Conservation (phyloP, 2,113 vertebrate genomes). For the Cinclus cinclus region DNA sequence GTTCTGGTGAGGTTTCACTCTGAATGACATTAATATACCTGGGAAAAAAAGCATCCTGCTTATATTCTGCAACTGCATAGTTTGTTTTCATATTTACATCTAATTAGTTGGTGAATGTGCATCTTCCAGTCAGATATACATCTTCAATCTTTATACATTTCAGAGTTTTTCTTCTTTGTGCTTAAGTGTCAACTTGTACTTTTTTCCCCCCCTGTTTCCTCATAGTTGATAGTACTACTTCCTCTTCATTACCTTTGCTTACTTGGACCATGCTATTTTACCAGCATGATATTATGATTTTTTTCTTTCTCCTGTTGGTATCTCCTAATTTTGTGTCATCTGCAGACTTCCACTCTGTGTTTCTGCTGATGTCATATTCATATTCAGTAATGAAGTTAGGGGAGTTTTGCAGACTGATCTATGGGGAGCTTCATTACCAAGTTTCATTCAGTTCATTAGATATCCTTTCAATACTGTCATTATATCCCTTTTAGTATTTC, state of each 20-base stretch:
- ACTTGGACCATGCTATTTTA: background rate
- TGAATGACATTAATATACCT: background rate
- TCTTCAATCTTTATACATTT: background rate
- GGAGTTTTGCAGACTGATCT: background rate
- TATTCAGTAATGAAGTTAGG: background rate
- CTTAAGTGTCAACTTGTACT: background rate
- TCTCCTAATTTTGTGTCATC: background rate
- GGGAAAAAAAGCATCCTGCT: background rate
- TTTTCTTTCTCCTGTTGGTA: background rate
- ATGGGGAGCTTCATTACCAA: background rate
- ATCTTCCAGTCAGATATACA: background rate
- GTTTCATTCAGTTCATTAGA: background rate
- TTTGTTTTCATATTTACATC: background rate
- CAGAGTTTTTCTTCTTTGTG: background rate
- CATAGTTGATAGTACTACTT: background rate
- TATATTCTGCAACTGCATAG: background rate
- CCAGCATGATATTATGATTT: background rate
- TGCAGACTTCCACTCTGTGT: background rate
- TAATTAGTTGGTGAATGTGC: background rate
- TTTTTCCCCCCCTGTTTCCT: background rate
- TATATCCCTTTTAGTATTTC: background rate
- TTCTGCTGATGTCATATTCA: background rate
- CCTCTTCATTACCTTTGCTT: background rate
- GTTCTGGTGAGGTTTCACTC: background rate
- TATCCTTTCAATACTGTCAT: background rate